Evolutionary conservation across 2,113 vertebrate species (phyloP).

Genomic region (Dromiciops gliroides): DNA sequence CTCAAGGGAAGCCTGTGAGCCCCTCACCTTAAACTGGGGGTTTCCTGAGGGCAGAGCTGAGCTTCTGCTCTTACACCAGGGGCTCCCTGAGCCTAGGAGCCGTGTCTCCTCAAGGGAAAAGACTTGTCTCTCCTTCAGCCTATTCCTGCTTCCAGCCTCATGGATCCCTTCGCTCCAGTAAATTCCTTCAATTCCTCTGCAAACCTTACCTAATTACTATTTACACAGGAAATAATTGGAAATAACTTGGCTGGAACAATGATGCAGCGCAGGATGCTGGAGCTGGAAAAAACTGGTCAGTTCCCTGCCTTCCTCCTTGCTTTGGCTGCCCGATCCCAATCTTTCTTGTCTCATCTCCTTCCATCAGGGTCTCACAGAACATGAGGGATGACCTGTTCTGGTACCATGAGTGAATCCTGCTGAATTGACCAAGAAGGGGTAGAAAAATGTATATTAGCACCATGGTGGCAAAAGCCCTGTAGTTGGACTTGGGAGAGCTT

Average conservation of each 20-base stretch:
- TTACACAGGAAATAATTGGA: constrained; percentile 3
- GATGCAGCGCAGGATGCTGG: neutral
- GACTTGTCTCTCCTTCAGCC: constrained; percentile 5
- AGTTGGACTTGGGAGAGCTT: neutral
- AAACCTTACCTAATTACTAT: neutral
- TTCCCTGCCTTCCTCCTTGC: neutral
- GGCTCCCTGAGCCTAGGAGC: neutral
- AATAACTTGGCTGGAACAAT: neutral
- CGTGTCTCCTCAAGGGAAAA: neutral
- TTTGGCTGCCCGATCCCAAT: neutral
- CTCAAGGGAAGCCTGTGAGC: neutral
- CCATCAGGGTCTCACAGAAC: neutral
- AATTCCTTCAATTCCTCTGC: neutral
- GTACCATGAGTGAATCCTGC: neutral
- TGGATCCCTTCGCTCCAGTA: neutral
- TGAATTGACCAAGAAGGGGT: neutral
- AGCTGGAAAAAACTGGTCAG: neutral
- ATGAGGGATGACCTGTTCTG: neutral
- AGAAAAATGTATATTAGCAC: neutral
- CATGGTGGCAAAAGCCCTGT: neutral
- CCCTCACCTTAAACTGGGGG: neutral
- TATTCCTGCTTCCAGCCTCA: neutral
- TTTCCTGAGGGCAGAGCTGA: neutral
- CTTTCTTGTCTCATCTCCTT: neutral
- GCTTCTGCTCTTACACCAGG: neutral